phyloP scores from a whole-genome alignment of 2,888 invertebrate genomes.

The Mesochorus sp. region DNA sequence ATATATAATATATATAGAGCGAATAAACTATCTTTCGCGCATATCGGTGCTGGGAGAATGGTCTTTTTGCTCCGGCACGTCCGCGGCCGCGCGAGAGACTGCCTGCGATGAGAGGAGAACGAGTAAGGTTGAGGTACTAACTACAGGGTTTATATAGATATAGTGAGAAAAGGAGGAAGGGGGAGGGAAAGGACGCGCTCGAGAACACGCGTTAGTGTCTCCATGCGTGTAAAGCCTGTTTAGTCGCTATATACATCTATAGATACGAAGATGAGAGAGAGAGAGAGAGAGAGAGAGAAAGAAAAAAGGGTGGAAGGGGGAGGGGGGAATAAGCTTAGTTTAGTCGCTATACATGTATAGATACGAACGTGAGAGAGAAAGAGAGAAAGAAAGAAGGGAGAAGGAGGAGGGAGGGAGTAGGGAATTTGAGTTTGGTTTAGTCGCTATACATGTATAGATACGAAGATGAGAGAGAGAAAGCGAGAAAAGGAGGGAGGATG shows the following conservation, averaged over 20 bases:
- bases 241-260: conserved; percentile 59
- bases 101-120: conserved; percentile 62
- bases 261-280: conserved; percentile 15
- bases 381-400: conserved; percentile 47
- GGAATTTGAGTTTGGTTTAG: no score
- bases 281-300: no score
- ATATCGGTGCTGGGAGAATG: conserved; percentile 31
- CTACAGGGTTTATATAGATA: neutral
- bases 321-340: no score
- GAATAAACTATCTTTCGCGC: neutral
- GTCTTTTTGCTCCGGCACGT: conserved; percentile 63
- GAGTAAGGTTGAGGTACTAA: conserved; percentile 1
- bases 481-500: conserved; percentile 56
- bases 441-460: no score
- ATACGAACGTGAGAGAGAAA: conserved; percentile 31
- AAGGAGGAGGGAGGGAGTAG: conserved; percentile 4
- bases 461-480: conserved; percentile 45
- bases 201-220: conserved; percentile 72
- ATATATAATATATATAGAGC: neutral
- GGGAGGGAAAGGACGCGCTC: conserved; percentile 55
- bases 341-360: no score
- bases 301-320: conserved; percentile 1
- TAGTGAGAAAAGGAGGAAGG: neutral
- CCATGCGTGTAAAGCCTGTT: conserved; percentile 73
- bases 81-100: conserved; percentile 62